phyloP scores from a whole-genome alignment of 1,140 invertebrate genomes.

The Stenopsyche tienmushanensis region DNA sequence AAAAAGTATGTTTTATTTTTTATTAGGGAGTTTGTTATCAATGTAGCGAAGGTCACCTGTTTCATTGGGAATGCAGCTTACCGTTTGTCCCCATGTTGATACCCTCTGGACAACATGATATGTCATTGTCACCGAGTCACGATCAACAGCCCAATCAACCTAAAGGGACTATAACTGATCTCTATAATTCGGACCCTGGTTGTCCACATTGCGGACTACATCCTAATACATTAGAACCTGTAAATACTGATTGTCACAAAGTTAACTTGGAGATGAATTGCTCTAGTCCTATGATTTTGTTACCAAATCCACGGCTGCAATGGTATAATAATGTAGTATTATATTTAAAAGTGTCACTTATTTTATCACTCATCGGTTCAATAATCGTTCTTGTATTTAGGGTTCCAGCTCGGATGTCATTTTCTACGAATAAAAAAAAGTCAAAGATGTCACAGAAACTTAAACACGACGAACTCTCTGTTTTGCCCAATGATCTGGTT shows the following conservation, averaged over 20 bases:
- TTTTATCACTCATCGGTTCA: background rate
- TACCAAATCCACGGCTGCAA: conserved; percentile 50
- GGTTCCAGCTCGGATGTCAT: conserved; percentile 34
- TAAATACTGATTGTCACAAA: conserved; percentile 43
- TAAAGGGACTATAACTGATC: conserved; percentile 12
- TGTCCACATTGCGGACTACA: conserved; percentile 81
- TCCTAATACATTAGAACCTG: conserved; percentile 51
- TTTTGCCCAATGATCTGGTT: conserved; percentile 48
- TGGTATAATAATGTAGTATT: conserved; percentile 36
- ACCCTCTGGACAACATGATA: background rate
- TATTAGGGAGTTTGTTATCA: conserved; percentile 77
- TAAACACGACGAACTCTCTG: conserved; percentile 37
- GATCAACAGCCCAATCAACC: conserved; percentile 13
- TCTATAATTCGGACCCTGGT: conserved; percentile 38
- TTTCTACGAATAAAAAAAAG: conserved; percentile 21
- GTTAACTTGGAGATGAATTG: conserved; percentile 47
- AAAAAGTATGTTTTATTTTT: too few relatives aligned
- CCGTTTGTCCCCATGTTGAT: conserved; percentile 34
- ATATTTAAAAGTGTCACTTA: background rate
- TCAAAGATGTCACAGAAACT: background rate
- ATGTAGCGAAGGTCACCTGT: conserved; percentile 69
- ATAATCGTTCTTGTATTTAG: conserved; percentile 19
- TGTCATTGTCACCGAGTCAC: background rate
- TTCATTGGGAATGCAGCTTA: conserved; percentile 72
- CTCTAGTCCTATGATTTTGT: conserved; percentile 45